A percentile compares a stretch with the other conserved stretches of the same genome.
Conservation (phyloP, 1,140 invertebrate species). For the Tetraneura akinire region DNA sequence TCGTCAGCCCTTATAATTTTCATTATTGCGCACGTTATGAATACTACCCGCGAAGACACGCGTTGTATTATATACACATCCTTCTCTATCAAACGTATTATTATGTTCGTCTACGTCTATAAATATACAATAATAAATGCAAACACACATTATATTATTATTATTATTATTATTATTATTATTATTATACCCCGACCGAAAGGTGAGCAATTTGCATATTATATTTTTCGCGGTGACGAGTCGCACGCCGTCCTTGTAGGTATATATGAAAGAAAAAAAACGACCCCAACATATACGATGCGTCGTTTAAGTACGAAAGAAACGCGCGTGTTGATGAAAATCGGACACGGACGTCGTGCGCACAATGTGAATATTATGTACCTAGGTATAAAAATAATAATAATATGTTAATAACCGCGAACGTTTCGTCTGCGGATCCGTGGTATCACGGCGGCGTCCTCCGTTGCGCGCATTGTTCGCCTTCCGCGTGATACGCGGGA, state of each 20-base stretch:
- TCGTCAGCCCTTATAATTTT: too few relatives aligned
- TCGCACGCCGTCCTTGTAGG: not conserved
- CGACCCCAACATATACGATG: not conserved
- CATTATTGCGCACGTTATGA: too few relatives aligned
- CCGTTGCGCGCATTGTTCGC: constrained; percentile 16
- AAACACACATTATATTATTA: too few relatives aligned
- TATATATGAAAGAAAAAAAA: not conserved
- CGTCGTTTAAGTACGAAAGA: too few relatives aligned
- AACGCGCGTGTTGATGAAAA: not conserved
- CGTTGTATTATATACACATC: not conserved
- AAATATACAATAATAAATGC: too few relatives aligned
- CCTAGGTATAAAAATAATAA: not conserved
- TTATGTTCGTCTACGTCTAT: too few relatives aligned
- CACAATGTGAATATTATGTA: too few relatives aligned
- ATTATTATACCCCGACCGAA: too few relatives aligned
- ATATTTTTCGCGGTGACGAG: constrained; percentile 6
- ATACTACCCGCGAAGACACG: too few relatives aligned
- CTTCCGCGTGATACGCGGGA: too few relatives aligned
- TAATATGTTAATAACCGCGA: not conserved
- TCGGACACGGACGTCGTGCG: not conserved
- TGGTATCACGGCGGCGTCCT: too few relatives aligned
- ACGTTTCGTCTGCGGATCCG: constrained; percentile 9
- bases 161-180: too few relatives aligned
- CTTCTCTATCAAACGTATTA: not conserved
- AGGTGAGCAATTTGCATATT: constrained; percentile 14